A percentile compares a stretch with the other conserved stretches of the same genome.
These are phyloP conservation scores for Mimas tiliae DNA, from an alignment of 2,888 invertebrate species.

Conservation along the genomic window DNA sequence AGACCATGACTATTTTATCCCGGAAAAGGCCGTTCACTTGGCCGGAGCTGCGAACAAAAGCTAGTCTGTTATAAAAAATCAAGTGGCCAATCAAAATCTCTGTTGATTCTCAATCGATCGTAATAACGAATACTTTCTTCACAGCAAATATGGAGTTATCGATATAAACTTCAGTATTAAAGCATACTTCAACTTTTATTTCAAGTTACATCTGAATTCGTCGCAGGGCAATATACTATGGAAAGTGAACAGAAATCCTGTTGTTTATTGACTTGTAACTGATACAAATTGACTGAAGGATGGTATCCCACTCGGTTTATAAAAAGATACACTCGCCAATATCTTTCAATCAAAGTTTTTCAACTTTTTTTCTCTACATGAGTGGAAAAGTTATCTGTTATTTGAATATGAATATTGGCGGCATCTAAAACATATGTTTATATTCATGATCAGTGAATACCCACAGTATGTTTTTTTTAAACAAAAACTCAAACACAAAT, in stretches of 20 bases:
- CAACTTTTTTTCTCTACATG: neutral
- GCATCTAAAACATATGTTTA: neutral
- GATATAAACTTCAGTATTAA: too few species aligned
- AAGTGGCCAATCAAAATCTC: too few species aligned
- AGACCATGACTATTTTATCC: too few species aligned
- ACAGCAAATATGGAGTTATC: too few species aligned
- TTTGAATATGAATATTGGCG: neutral
- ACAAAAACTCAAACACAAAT: too few species aligned
- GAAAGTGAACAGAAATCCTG: neutral
- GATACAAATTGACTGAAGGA: conserved; percentile 16
- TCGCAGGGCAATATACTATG: neutral
- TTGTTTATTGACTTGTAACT: conserved; percentile 16
- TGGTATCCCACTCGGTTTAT: conserved; percentile 12
- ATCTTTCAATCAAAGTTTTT: conserved; percentile 26
- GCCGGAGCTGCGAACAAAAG: too few species aligned
- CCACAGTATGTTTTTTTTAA: too few species aligned
- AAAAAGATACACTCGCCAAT: conserved; percentile 22
- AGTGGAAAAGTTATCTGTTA: conserved; percentile 2
- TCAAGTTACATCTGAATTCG: neutral
- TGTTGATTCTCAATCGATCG: too few species aligned
- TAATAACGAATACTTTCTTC: too few species aligned
- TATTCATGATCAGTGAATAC: neutral
- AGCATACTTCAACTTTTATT: too few species aligned
- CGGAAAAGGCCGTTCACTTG: too few species aligned
- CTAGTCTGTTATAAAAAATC: too few species aligned